Base-by-base conservation (phyloP, 2,888 invertebrate genomes). In the Tiphia femorata region DNA sequence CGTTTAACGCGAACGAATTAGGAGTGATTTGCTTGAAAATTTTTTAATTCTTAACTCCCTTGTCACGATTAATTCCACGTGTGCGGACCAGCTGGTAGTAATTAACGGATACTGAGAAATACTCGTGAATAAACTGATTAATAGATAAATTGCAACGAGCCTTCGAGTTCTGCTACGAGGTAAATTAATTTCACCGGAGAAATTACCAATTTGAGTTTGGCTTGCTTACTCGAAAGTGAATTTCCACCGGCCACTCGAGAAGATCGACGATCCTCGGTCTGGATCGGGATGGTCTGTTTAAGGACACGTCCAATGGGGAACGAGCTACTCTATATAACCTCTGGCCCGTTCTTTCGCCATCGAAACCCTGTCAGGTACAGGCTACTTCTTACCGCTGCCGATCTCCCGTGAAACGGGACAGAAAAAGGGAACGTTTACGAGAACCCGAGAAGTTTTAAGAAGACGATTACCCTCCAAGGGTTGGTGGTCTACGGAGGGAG, bases 241-340 rank as follows among this genome's bases (percentile, higher is more conserved):
- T 30, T 8, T 30, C 30, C n/a, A 30, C 12, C 30, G 30, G 14
- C 27, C 12, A n/a, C 35, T 49, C 19, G 20, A 53, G 49, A 12
- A n/a, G 35, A 29, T 12, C 20, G 21, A 16, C 10, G 48, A 46
- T 62, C 38, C 30, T 62, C 58, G 37, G 48, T 47, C 50, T 50
- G 54, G 56, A 50, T 46, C 44, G 21, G 52, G 35, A 40, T 47
- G 50, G 40, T 33, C 50, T 43, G 49, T 56, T 61, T 49, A 54
- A 68, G 64, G 60, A 54, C 62, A 35, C 46, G 10, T 35, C 50
- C 49, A 21, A 37, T 20, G 25, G 41, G 52, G 41, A 23, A 23
- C 29, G 52, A 40, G 43, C 46, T 43, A 54, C 57, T 53, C 49
- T 29, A 35, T 23, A 25, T 25, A 38, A n/a, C 50, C 17, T 38